A percentile compares a stretch with the other conserved stretches of the same genome.
These are phyloP conservation scores for Hoplodrina ambigua DNA, from an alignment of 2,888 invertebrate genomes.

Conservation along the genomic window DNA sequence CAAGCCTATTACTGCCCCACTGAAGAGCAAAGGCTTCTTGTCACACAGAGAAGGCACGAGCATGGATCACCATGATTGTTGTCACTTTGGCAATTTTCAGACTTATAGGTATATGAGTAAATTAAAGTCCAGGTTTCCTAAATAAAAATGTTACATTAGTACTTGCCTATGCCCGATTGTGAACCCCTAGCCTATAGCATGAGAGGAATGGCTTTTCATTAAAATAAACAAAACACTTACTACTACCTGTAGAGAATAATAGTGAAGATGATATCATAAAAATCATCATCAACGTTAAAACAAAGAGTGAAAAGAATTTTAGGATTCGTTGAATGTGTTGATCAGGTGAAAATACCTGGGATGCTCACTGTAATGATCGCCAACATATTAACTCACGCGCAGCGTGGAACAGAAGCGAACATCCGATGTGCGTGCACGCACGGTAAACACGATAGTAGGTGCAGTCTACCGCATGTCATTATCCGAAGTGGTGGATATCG, in stretches of 20 bases:
- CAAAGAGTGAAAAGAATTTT: constrained; percentile 57
- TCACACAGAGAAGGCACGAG: no score
- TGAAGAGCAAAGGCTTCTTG: no score
- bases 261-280: constrained; percentile 14
- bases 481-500: no score
- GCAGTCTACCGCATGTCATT: not conserved
- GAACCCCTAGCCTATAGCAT: no score
- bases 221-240: not conserved
- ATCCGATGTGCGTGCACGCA: constrained; percentile 44
- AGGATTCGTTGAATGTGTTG: constrained; percentile 52
- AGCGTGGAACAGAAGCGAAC: constrained; percentile 40
- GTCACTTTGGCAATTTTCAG: no score
- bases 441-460: constrained; percentile 17
- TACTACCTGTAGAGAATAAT: not conserved
- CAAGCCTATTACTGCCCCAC: no score
- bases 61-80: no score
- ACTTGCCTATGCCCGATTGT: no score
- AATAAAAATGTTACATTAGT: no score
- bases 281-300: constrained; percentile 11
- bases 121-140: no score
- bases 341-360: constrained; percentile 65
- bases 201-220: no score
- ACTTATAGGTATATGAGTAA: no score
- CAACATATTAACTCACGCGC: constrained; percentile 52
- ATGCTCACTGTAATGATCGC: constrained; percentile 57